Percentiles rank a stretch among this genome's conserved stretches.
phyloP scores from a whole-genome alignment of 1,140 invertebrate species.

The Drosophila pruinosa region DNA sequence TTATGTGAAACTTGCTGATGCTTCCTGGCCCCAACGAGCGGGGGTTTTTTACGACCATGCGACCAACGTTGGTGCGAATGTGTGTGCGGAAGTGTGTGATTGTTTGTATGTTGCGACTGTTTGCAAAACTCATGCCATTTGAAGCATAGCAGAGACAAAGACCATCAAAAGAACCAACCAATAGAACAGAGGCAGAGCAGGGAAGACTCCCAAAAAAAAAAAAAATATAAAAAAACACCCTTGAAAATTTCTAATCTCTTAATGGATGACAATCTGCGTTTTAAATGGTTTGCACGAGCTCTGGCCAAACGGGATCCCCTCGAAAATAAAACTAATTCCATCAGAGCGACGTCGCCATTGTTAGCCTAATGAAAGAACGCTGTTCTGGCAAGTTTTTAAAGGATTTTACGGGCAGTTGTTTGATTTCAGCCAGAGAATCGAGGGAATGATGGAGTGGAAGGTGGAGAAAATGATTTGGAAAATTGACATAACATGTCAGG shows the following conservation, averaged over 20 bases:
- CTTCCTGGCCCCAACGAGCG: conserved; percentile 48
- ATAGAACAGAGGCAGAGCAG: not conserved
- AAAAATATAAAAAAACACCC: conserved; percentile 60
- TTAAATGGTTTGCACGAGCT: conserved; percentile 73
- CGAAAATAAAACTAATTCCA: conserved; percentile 79
- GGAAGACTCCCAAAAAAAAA: conserved; percentile 37
- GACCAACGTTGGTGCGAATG: conserved; percentile 38
- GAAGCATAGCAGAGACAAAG: conserved; percentile 61
- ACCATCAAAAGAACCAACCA: conserved; percentile 33
- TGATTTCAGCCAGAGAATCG: conserved; percentile 35
- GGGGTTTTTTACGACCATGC: conserved; percentile 56
- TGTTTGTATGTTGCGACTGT: conserved; percentile 56
- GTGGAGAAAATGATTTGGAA: conserved; percentile 70
- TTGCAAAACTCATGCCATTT: conserved; percentile 71
- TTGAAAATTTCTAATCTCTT: conserved; percentile 80
- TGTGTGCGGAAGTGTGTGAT: conserved; percentile 15
- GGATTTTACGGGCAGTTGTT: conserved; percentile 62
- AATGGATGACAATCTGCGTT: conserved; percentile 81
- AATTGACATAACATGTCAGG: conserved; percentile 76
- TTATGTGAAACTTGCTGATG: conserved; percentile 78
- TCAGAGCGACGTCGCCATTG: conserved; percentile 61
- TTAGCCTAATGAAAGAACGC: conserved; percentile 78
- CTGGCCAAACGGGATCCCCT: conserved; percentile 28
- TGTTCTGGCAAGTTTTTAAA: conserved; percentile 76
- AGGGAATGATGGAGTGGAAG: not conserved